A percentile compares a stretch with the other conserved stretches of the same genome.
phyloP scores from a whole-genome alignment of 2,113 vertebrate genomes.

The Gobius niger region DNA sequence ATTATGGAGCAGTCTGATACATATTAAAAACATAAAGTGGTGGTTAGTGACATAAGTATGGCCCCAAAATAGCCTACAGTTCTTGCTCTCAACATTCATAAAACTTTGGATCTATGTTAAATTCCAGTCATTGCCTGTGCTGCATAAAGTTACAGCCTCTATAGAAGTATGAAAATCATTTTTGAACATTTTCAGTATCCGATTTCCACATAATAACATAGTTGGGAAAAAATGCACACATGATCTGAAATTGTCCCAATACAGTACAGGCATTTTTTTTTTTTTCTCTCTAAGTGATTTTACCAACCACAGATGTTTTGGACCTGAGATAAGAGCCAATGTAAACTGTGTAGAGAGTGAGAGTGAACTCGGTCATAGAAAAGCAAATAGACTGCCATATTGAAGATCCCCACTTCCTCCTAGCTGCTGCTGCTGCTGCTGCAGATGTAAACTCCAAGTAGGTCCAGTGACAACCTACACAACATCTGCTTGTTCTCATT shows the following conservation, averaged over 20 bases:
- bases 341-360: conserved; percentile 43
- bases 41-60: no score
- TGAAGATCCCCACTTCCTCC: conserved; percentile 36
- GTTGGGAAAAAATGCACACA: conserved; percentile 4
- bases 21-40: no score
- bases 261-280: conserved; percentile 1
- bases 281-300: conserved; percentile 26
- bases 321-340: conserved; percentile 27
- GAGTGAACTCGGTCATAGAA: conserved; percentile 21
- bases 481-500: conserved; percentile 41
- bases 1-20: no score
- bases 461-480: neutral
- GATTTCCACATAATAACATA: neutral
- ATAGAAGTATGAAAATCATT: no score
- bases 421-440: conserved; percentile 16
- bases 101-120: no score
- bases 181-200: no score
- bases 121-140: no score
- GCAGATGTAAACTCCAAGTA: conserved; percentile 25
- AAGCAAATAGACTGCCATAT: conserved; percentile 14
- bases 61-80: no score
- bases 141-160: no score
- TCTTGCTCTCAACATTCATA: no score
- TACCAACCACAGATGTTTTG: conserved; percentile 42
- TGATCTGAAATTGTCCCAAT: conserved; percentile 20